These are phyloP conservation scores for Montipora sp. DNA, from an alignment of 64 coral and sea anemone genomes.

Conservation along the genomic window DNA sequence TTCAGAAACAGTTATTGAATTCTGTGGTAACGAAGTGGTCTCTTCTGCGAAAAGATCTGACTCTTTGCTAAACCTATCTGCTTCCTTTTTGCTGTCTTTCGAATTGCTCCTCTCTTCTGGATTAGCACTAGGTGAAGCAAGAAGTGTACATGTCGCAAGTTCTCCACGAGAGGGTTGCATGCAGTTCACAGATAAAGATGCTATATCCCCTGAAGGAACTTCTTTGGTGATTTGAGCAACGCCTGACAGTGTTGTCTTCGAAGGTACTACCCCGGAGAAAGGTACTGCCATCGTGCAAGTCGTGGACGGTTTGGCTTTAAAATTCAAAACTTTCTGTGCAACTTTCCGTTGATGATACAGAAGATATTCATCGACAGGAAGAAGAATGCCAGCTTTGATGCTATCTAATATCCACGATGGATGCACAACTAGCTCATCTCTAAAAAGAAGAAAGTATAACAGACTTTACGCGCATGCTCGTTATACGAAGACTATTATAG, in stretches of 20 bases:
- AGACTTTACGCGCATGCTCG: not conserved
- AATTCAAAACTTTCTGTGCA: conserved; percentile 59
- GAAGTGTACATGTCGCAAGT: not conserved
- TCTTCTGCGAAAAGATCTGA: not conserved
- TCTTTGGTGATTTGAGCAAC: not conserved
- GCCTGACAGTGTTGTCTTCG: not conserved
- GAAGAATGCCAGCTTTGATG: conserved; percentile 66
- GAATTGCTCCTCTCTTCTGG: not conserved
- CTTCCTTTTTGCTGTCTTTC: not conserved
- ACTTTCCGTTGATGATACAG: conserved; percentile 69
- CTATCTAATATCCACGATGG: conserved; percentile 97
- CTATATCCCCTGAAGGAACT: not conserved
- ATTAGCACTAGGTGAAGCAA: not conserved
- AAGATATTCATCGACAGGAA: conserved; percentile 74
- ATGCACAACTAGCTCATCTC: conserved; percentile 87
- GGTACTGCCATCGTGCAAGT: not conserved
- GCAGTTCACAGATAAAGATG: not conserved
- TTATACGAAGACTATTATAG: no score
- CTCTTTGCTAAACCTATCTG: not conserved
- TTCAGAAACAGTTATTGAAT: not conserved
- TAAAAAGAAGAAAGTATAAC: conserved; percentile 26
- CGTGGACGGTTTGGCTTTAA: conserved; percentile 26
- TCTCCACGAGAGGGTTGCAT: not conserved
- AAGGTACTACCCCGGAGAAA: not conserved
- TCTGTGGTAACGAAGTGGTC: not conserved